Evolutionary conservation across 2,888 invertebrate genomes (phyloP).

Genomic region (Xestia xanthographa): DNA sequence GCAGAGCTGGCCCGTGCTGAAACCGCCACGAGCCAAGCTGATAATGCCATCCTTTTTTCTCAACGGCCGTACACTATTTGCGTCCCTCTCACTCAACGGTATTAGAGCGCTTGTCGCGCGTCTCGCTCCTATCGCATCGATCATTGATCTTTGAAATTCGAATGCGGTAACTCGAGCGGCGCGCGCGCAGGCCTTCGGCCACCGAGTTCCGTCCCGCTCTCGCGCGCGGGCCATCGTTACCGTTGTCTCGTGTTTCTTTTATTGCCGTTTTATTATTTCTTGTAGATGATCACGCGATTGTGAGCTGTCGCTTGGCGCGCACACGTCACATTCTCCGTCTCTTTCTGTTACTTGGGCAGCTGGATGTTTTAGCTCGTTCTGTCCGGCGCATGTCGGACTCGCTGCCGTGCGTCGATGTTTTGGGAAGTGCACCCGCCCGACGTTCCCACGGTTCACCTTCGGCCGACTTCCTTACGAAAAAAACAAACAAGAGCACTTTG

Average conservation of each 20-base stretch:
- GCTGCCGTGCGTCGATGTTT: constrained; percentile 91
- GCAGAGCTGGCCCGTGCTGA: constrained; percentile 74
- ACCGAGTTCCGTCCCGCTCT: constrained; percentile 82
- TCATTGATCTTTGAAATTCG: constrained; percentile 90
- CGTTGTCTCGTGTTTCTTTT: constrained; percentile 90
- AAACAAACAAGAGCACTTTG: constrained; percentile 91
- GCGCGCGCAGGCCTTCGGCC: constrained; percentile 86
- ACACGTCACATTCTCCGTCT: constrained; percentile 86
- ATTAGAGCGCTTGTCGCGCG: constrained; percentile 78
- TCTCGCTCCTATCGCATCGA: constrained; percentile 88
- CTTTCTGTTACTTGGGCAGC: constrained; percentile 62
- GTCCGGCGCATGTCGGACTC: constrained; percentile 87
- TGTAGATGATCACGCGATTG: constrained; percentile 91
- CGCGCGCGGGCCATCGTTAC: constrained; percentile 82
- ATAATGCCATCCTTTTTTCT: constrained; percentile 73
- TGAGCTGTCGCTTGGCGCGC: constrained; percentile 90
- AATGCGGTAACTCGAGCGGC: constrained; percentile 88
- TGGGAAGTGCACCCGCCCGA: constrained; percentile 91
- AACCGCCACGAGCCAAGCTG: constrained; percentile 86
- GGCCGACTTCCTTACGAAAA: constrained; percentile 90
- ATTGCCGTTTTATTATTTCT: constrained; percentile 91
- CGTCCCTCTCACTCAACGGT: constrained; percentile 73
- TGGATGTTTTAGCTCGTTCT: constrained; percentile 76
- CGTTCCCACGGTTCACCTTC: constrained; percentile 91
- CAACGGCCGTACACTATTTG: constrained; percentile 53